Evolutionary conservation across 2,797 vertebrate species (phyloP).

Genomic region (Pogoniulus pusillus): DNA sequence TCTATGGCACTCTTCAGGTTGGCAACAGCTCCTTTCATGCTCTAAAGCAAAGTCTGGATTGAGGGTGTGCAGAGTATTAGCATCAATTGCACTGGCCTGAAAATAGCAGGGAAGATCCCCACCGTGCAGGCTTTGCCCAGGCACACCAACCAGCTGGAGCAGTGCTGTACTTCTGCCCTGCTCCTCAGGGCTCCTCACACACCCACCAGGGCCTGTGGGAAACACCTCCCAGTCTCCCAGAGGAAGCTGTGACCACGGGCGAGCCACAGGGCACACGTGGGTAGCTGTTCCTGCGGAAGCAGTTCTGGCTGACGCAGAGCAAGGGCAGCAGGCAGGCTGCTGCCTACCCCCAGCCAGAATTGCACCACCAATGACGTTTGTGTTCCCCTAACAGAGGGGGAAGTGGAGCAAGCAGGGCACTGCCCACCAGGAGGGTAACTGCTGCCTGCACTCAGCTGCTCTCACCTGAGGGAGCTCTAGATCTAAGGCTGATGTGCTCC

Average conservation of each 20-base stretch:
- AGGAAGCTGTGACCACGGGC: neutral
- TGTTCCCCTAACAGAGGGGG: neutral
- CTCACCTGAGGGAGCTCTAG: neutral
- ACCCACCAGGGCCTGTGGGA: rapidly evolving
- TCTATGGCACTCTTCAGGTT: neutral
- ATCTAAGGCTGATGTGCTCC: rapidly evolving
- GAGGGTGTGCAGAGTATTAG: neutral
- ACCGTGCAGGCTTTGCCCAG: rapidly evolving
- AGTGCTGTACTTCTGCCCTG: neutral
- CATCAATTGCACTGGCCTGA: neutral
- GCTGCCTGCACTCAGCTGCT: neutral
- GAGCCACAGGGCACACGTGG: rapidly evolving
- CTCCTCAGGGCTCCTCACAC: neutral
- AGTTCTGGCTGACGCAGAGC: neutral
- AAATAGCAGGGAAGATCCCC: neutral
- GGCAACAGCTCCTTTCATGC: neutral
- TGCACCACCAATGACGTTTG: rapidly evolving
- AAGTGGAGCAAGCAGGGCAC: neutral
- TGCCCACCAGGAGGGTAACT: neutral
- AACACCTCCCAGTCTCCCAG: neutral
- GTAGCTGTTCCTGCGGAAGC: neutral
- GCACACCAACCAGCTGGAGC: neutral
- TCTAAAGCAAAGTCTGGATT: neutral
- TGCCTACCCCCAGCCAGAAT: neutral
- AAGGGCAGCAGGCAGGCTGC: neutral